phyloP scores from a whole-genome alignment of 2,797 vertebrate genomes.

The Enoplosus armatus region DNA sequence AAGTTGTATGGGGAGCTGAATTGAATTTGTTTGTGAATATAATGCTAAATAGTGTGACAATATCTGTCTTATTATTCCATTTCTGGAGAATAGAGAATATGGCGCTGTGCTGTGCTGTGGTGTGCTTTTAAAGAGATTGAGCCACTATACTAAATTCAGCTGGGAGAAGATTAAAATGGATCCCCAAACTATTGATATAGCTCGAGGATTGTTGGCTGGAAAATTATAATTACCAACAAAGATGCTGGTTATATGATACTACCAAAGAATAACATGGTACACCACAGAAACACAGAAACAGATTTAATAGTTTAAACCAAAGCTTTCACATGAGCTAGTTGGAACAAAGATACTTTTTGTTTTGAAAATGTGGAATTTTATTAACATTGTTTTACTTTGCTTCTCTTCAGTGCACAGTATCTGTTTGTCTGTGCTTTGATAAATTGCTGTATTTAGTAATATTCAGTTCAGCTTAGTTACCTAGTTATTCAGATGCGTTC shows the following conservation, averaged over 20 bases:
- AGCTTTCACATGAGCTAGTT: neutral
- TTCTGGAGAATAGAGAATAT: neutral
- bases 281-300: constrained; percentile 1
- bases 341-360: neutral
- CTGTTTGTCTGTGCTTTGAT: too few species aligned
- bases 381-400: too few species aligned
- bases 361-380: neutral
- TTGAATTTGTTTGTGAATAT: constrained; percentile 51
- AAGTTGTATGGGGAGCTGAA: constrained; percentile 30
- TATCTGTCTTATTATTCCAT: constrained; percentile 43
- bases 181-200: constrained; percentile 36
- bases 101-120: neutral
- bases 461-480: too few species aligned
- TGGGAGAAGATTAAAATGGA: constrained; percentile 38
- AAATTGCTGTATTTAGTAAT: too few species aligned
- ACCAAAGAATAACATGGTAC: constrained; percentile 1
- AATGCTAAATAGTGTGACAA: constrained; percentile 48
- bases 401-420: too few species aligned
- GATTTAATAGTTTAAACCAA: neutral
- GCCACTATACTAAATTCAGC: constrained; percentile 14
- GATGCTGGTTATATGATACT: constrained; percentile 11
- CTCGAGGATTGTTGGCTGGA: neutral
- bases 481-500: too few species aligned
- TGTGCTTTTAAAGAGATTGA: constrained; percentile 40
- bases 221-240: constrained; percentile 29